Percentiles rank a stretch among this genome's conserved stretches.
phyloP scores from a whole-genome alignment of 1,140 invertebrate genomes.

The Pseudoatta argentina region DNA sequence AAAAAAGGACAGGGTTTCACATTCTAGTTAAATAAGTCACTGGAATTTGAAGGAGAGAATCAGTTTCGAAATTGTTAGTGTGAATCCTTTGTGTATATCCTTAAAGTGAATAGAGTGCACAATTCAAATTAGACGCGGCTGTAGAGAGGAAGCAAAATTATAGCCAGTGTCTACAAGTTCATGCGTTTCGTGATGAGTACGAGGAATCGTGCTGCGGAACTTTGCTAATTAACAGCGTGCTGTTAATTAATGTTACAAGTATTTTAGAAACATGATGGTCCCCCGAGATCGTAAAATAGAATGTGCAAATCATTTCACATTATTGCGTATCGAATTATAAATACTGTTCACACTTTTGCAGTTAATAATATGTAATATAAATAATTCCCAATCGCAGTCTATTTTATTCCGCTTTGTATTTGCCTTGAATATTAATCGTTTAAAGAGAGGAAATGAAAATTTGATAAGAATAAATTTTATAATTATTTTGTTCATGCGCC shows the following conservation, averaged over 20 bases:
- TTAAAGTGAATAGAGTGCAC: conserved; percentile 17
- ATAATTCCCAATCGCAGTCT: background rate
- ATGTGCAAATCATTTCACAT: conserved; percentile 49
- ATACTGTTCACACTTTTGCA: background rate
- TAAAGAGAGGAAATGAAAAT: background rate
- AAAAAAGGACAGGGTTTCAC: background rate
- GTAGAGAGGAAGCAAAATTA: conserved; percentile 40
- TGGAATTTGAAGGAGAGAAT: background rate
- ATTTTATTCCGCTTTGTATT: background rate
- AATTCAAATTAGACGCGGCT: conserved; percentile 47
- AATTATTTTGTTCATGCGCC: background rate
- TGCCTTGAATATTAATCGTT: background rate
- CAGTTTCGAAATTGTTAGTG: background rate
- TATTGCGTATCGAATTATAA: background rate
- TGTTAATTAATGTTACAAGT: conserved; percentile 74
- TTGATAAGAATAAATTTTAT: background rate
- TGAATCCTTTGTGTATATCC: conserved; percentile 16
- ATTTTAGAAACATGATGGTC: conserved; percentile 46
- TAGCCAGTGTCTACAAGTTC: conserved; percentile 41
- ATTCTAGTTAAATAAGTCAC: conserved; percentile 7
- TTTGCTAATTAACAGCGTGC: conserved; percentile 74
- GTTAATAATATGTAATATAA: background rate
- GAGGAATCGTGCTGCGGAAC: conserved; percentile 59
- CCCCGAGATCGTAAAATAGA: background rate
- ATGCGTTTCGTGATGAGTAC: conserved; percentile 32